Conservation (phyloP, 64 coral and sea anemone species). For the Cladopsammia gracilis region DNA sequence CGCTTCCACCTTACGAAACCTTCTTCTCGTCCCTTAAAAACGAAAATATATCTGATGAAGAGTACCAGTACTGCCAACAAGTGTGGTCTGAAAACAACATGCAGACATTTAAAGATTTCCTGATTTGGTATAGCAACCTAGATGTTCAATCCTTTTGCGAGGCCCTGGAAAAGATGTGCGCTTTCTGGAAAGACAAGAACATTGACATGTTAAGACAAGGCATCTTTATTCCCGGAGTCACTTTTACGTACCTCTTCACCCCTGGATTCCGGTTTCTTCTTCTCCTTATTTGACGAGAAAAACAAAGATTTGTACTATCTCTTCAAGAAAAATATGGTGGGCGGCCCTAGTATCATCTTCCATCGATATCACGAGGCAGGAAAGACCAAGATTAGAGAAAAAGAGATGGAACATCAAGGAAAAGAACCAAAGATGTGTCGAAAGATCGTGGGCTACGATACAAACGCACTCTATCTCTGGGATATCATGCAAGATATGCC, state of each 20-base stretch:
- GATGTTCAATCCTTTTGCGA: conserved; percentile 10
- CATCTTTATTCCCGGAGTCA: conserved; percentile 25
- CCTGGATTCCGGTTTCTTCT: conserved; percentile 3
- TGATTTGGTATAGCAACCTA: conserved; percentile 38
- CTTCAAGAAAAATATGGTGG: conserved; percentile 32
- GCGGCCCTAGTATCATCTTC: conserved; percentile 37
- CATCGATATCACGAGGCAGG: conserved; percentile 5
- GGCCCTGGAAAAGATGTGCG: conserved; percentile 36
- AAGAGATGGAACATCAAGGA: neutral
- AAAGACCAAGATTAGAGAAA: conserved; percentile 30
- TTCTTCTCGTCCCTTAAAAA: conserved; percentile 2
- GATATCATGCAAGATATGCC: conserved; percentile 50
- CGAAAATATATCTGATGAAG: neutral
- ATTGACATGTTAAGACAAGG: conserved; percentile 40
- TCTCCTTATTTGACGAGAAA: neutral
- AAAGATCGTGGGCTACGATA: conserved; percentile 45
- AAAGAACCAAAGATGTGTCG: conserved; percentile 47
- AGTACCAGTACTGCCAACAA: conserved; percentile 31
- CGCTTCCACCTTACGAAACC: neutral
- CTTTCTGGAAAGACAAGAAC: conserved; percentile 24
- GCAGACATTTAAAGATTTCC: conserved; percentile 1
- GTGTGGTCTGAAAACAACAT: conserved; percentile 25
- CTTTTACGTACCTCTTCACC: conserved; percentile 34
- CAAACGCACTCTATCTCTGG: conserved; percentile 44
- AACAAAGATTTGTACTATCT: conserved; percentile 34